Conservation (phyloP, 2,888 invertebrate genomes). For the Hydraecia micacea region DNA sequence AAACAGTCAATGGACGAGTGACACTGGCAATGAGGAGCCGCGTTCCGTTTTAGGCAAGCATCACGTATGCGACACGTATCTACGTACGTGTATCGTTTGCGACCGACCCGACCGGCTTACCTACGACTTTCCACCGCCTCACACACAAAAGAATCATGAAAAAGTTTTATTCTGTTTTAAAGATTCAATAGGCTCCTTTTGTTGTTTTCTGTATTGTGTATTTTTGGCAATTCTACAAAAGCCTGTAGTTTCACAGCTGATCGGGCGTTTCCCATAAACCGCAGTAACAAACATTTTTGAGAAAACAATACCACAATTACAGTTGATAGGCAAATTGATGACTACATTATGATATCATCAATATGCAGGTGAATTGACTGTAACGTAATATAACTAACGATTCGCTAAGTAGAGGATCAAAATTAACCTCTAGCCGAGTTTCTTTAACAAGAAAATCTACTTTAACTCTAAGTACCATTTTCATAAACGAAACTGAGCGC, state of each 20-base stretch:
- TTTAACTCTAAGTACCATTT: neutral
- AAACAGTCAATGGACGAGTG: constrained; percentile 85
- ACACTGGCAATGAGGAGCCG: constrained; percentile 85
- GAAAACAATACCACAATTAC: constrained; percentile 20
- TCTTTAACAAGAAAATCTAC: constrained; percentile 2
- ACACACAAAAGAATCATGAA: constrained; percentile 76
- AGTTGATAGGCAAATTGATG: neutral
- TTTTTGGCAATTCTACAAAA: constrained; percentile 20
- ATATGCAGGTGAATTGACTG: neutral
- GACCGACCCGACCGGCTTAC: constrained; percentile 71
- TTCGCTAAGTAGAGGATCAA: constrained; percentile 9
- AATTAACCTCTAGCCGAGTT: neutral
- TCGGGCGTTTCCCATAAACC: neutral
- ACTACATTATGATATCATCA: constrained; percentile 18
- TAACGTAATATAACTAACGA: constrained; percentile 10
- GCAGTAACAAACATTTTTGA: constrained; percentile 15
- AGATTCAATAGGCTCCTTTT: constrained; percentile 58
- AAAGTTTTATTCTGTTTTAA: constrained; percentile 68
- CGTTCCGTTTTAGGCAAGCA: constrained; percentile 80
- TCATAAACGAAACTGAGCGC: neutral
- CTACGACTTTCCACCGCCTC: constrained; percentile 84
- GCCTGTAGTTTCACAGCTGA: constrained; percentile 20
- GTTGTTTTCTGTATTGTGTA: constrained; percentile 40
- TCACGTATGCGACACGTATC: constrained; percentile 83
- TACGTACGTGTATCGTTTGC: constrained; percentile 81